Percentiles rank a stretch among this genome's conserved stretches.
Conservation (phyloP, 2,797 vertebrate species). For the Xiphophorus birchmanni region DNA sequence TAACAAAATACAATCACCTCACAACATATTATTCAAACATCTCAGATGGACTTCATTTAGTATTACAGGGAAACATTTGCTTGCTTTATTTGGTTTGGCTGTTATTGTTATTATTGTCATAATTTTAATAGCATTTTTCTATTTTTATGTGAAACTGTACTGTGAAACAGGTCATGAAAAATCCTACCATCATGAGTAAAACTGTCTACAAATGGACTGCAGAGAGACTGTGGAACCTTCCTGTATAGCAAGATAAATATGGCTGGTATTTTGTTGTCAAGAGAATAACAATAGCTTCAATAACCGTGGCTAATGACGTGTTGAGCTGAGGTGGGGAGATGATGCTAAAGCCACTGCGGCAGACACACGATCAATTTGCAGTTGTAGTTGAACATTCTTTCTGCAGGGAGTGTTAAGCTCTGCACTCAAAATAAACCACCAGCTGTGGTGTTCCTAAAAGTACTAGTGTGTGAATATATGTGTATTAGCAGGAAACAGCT, state of each 20-base stretch:
- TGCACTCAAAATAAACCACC: slow-evolving; percentile 68
- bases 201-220: neutral
- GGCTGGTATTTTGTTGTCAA: slow-evolving; percentile 10
- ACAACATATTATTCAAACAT: neutral
- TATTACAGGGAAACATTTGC: neutral
- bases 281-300: slow-evolving; percentile 27
- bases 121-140: neutral
- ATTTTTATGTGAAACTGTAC: neutral
- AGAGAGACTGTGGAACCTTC: neutral
- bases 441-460: slow-evolving; percentile 56
- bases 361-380: slow-evolving; percentile 67
- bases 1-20: neutral
- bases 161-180: neutral
- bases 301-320: slow-evolving; percentile 33
- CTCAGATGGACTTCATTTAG: neutral
- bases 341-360: slow-evolving; percentile 36
- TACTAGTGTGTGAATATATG: slow-evolving; percentile 18
- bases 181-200: neutral
- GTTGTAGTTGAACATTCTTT: slow-evolving; percentile 64
- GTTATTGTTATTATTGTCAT: neutral
- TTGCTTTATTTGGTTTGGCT: neutral
- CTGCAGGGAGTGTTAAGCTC: slow-evolving; percentile 55
- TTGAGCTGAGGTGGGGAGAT: slow-evolving; percentile 24
- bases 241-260: neutral
- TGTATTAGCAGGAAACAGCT: slow-evolving; percentile 27